Evolutionary conservation across 1,140 invertebrate genomes (phyloP).

Genomic region (Drosophila serrata): DNA sequence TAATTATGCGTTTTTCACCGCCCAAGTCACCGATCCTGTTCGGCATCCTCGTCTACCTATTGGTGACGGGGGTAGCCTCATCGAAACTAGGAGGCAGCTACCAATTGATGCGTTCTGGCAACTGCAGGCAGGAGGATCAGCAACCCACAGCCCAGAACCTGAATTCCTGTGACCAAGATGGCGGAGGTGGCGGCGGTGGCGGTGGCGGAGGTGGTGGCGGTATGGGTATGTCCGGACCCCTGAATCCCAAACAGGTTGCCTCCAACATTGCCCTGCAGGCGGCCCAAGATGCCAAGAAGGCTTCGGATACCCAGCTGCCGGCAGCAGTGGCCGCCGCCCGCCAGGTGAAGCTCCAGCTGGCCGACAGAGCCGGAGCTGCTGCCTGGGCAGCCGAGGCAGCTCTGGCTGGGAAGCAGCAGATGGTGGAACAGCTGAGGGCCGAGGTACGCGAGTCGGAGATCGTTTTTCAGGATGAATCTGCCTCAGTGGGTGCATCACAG

Average conservation of each 20-base stretch:
- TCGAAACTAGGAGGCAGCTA: background rate
- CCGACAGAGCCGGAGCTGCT: conserved; percentile 88
- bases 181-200: background rate
- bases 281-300: conserved; percentile 88
- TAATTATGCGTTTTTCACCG: conserved; percentile 69
- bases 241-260: conserved; percentile 79
- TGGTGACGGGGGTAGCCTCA: conserved; percentile 16
- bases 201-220: background rate
- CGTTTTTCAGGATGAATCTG: conserved; percentile 87
- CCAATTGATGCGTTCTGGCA: background rate
- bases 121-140: background rate
- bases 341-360: conserved; percentile 89
- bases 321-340: conserved; percentile 89
- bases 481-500: conserved; percentile 86
- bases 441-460: conserved; percentile 88
- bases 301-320: conserved; percentile 88
- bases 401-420: conserved; percentile 87
- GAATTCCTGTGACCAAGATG: background rate
- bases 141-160: background rate
- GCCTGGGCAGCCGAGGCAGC: conserved; percentile 89
- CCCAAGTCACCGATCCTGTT: conserved; percentile 15
- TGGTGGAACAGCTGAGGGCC: conserved; percentile 87
- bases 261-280: conserved; percentile 89
- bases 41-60: conserved; percentile 30
- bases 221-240: background rate